Evolutionary conservation across 2,113 vertebrate genomes (phyloP).

Genomic region (Saccopteryx leptura): DNA sequence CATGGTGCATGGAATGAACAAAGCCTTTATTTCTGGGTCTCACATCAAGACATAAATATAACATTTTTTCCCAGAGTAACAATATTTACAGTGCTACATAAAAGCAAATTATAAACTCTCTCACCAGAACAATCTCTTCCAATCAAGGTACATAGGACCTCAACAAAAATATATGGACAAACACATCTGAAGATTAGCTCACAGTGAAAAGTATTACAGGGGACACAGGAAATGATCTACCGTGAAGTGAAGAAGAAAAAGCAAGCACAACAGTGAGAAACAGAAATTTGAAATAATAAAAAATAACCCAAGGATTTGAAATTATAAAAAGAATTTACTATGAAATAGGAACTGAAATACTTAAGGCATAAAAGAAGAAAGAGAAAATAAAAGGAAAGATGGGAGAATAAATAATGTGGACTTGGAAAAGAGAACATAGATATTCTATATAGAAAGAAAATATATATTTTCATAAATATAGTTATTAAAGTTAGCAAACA

Average conservation of each 20-base stretch:
- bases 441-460: neutral
- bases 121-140: neutral
- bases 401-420: neutral
- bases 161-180: neutral
- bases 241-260: neutral
- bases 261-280: neutral
- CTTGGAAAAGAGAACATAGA: slow-evolving; percentile 14
- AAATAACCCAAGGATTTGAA: neutral
- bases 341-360: neutral
- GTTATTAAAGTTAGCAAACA: neutral
- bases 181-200: neutral
- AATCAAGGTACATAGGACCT: neutral
- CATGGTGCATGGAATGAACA: neutral
- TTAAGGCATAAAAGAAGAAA: slow-evolving; percentile 24
- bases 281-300: slow-evolving; percentile 21
- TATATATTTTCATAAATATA: neutral
- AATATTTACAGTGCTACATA: neutral
- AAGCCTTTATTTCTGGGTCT: neutral
- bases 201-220: neutral
- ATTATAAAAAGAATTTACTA: neutral
- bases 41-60: neutral
- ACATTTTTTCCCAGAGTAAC: neutral
- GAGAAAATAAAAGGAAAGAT: slow-evolving; percentile 29
- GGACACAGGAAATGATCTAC: neutral
- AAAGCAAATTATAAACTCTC: neutral